Conservation (phyloP, 2,113 vertebrate species). For the Zosterops hypoxanthus region DNA sequence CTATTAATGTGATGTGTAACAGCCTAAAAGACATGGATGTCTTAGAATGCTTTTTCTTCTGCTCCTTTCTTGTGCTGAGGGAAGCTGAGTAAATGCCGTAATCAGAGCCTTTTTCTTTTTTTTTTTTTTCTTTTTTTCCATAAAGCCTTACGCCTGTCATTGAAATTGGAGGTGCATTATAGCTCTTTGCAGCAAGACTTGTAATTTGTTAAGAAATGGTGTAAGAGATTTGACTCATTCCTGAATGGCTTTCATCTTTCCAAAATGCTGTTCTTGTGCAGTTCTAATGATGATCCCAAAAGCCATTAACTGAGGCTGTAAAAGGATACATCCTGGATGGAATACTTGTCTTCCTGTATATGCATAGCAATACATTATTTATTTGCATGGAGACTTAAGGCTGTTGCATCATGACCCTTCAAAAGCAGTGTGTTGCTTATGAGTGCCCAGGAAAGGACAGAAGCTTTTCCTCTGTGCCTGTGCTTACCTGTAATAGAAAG, state of each 20-base stretch:
- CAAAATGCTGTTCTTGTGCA: background rate
- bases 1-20: background rate
- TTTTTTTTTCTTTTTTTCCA: background rate
- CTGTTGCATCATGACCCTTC: background rate
- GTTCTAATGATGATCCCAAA: background rate
- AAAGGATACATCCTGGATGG: background rate
- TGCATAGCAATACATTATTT: background rate
- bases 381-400: background rate
- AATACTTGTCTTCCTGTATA: background rate
- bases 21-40: background rate
- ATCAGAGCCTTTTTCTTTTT: background rate
- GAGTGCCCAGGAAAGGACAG: background rate
- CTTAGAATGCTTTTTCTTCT: background rate
- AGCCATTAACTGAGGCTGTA: background rate
- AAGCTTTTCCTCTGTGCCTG: background rate
- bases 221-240: background rate
- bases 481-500: background rate
- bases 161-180: background rate
- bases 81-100: background rate
- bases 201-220: background rate
- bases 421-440: background rate
- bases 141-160: background rate
- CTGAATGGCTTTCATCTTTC: background rate
- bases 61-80: background rate
- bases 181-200: background rate